Base-by-base conservation (phyloP, 2,797 vertebrate species). In the Malurus leucopterus region DNA sequence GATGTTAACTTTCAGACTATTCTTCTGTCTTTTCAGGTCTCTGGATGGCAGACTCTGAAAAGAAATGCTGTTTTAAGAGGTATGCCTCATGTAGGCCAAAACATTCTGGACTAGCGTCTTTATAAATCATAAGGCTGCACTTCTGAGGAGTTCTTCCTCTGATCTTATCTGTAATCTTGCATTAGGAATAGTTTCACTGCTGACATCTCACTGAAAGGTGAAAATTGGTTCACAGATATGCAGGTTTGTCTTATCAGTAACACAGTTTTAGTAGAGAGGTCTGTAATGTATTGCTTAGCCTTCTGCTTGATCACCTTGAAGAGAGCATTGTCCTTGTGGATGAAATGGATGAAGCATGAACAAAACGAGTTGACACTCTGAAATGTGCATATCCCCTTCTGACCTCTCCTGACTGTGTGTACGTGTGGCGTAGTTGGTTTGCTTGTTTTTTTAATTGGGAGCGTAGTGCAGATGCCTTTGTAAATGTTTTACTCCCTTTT, bases 11-110 rank as follows among this genome's bases (percentile, higher is more conserved):
- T 94, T 86, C 90, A 94, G 85, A 76, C 65, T 81, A 34, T 94
- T 93, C 80, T 94, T 88, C 51, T 96, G 59, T 95, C 89, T 93
- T 96, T 96, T 96, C 89, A 96, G 96, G 94, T 95, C 89, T 96
- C 94, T 96, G 96, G 95, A 96, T 96, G 94, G 95, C 94, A 96
- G 92, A 94, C 91, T 94, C 87, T 96, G 91, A 95, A 96, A 96
- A 94, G 89, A 95, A 95, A 95, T 92, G 92, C 94, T 90, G 91
- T 94, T 96, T 93, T 96, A 92, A 96, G 94, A 96, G 95, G 96
- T 96, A 96, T 90, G 95, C 85, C 84, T 93, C 74, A n/a, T 58
- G 59, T 84, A 91, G 86, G 69, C 80, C 68, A 74, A 83, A 76
- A 27, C 70, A 53, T 63, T 89, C 30, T 20, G 54, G 30, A 89